Conservation (phyloP, 2,797 vertebrate genomes). For the Anguilla marmorata region DNA sequence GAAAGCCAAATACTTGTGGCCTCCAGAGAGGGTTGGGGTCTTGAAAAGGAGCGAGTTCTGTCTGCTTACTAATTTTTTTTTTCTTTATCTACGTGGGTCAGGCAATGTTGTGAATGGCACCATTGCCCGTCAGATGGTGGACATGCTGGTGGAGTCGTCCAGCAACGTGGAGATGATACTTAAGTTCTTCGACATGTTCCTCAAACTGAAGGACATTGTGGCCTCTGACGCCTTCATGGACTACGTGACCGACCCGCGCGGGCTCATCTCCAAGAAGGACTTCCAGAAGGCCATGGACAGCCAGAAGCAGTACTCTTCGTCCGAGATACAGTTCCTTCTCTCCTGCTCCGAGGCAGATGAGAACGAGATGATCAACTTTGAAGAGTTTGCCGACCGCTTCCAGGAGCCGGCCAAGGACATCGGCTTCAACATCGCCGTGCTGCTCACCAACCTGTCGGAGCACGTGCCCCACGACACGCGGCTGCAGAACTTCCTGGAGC, state of each 20-base stretch:
- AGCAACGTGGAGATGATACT: slow-evolving; percentile 99
- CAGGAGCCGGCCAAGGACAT: slow-evolving; percentile 95
- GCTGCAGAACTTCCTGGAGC: slow-evolving; percentile 86
- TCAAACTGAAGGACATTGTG: slow-evolving; percentile 95
- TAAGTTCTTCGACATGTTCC: slow-evolving; percentile 99
- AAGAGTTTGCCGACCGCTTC: slow-evolving; percentile 91
- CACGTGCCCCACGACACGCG: slow-evolving; percentile 92
- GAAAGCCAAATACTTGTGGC: not conserved
- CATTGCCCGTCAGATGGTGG: slow-evolving; percentile 95
- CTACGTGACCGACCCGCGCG: slow-evolving; percentile 88
- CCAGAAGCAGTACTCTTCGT: slow-evolving; percentile 88
- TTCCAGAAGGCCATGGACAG: slow-evolving; percentile 99
- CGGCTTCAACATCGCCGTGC: slow-evolving; percentile 92
- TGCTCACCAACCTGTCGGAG: slow-evolving; percentile 92
- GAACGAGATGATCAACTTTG: slow-evolving; percentile 96
- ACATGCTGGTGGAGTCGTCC: slow-evolving; percentile 97
- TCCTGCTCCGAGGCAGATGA: slow-evolving; percentile 95
- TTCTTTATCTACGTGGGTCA: slow-evolving; percentile 48
- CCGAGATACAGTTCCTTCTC: slow-evolving; percentile 94
- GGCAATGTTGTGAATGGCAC: slow-evolving; percentile 95
- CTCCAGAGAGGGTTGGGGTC: no score
- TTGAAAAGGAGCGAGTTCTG: not conserved
- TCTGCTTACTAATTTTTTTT: not conserved
- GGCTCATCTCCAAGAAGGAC: slow-evolving; percentile 96
- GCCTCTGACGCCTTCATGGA: slow-evolving; percentile 92